A percentile compares a stretch with the other conserved stretches of the same genome.
Conservation (phyloP, 2,797 vertebrate genomes). For the Cygnus olor region DNA sequence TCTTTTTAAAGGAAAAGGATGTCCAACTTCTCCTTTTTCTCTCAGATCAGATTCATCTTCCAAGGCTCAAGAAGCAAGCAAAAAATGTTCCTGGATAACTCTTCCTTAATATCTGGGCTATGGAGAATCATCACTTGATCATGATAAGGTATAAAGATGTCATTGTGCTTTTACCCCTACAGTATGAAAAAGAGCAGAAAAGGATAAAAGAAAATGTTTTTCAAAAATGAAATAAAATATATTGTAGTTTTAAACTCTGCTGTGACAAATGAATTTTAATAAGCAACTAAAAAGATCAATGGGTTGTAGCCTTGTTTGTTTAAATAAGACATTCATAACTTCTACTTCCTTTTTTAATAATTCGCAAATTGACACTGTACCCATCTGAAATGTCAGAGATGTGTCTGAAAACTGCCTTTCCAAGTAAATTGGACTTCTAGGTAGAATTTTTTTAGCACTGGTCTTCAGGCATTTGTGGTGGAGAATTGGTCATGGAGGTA, state of each 20-base stretch:
- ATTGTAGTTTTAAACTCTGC: background rate
- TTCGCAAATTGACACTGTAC: background rate
- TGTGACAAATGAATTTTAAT: background rate
- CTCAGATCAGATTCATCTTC: background rate
- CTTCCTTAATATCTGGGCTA: background rate
- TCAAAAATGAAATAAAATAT: background rate
- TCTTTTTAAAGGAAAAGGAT: conserved; percentile 22
- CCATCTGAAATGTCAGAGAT: background rate
- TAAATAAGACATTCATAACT: background rate
- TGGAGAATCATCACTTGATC: background rate
- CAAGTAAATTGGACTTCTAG: background rate
- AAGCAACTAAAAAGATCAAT: background rate
- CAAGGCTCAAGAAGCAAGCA: background rate
- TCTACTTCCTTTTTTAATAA: background rate
- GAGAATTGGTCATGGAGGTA: background rate
- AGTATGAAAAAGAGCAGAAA: background rate
- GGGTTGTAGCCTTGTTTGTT: background rate
- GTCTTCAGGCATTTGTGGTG: background rate
- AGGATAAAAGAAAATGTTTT: background rate
- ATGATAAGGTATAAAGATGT: background rate
- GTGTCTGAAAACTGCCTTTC: background rate
- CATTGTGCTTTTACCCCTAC: background rate
- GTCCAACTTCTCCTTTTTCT: background rate
- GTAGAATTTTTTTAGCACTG: background rate
- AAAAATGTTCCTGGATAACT: background rate